Evolutionary conservation across 2,797 vertebrate genomes (phyloP), one percentile per base, ranked within the genome.

Genomic region (Apogon hyalosoma): DNA sequence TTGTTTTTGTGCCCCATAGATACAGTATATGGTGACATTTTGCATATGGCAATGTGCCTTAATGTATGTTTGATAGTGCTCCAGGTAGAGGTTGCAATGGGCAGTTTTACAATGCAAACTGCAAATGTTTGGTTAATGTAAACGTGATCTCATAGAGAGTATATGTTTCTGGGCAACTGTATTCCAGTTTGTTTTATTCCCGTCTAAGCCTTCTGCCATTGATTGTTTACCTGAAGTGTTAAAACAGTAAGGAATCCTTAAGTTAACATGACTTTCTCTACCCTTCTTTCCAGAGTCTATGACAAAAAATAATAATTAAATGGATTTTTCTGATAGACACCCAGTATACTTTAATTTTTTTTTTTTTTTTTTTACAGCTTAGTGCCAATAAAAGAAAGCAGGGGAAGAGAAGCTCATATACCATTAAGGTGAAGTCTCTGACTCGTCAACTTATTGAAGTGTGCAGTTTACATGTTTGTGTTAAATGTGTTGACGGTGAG

Each of bases 1-100:
- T 33, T 36, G 66, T 69, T 77, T 78, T 40, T 46, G 65, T 87
- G 59, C 78, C 83, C 86, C 73, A 47, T 84, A 84, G 76, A 87
- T 75, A 73, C 57, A 64, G 46, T 74, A 77, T 71, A 71, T 87
- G 77, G 84, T 91, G 86, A 83, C 86, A 87, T 94, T 92, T 77
- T 84, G 72, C 90, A 87, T 86, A 87, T 85, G 91, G 91, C 92
- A 84, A 92, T 91, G 93, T 94, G 93, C 94, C 94, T 94, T 94
- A 95, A 88, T 87, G 87, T 92, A 83, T 87, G 87, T 93, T 83
- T 87, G 86, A 80, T 84, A 85, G 83, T 83, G 77, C 79, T 82
- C 58, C 72, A 49, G 61, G 62, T 79, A 73, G 79, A 82, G 72
- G 69, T 76, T 72, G 64, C 48, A 62, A 74, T 66, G 81, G 59